phyloP scores from a whole-genome alignment of 2,113 vertebrate genomes.

The Anseranas semipalmata region DNA sequence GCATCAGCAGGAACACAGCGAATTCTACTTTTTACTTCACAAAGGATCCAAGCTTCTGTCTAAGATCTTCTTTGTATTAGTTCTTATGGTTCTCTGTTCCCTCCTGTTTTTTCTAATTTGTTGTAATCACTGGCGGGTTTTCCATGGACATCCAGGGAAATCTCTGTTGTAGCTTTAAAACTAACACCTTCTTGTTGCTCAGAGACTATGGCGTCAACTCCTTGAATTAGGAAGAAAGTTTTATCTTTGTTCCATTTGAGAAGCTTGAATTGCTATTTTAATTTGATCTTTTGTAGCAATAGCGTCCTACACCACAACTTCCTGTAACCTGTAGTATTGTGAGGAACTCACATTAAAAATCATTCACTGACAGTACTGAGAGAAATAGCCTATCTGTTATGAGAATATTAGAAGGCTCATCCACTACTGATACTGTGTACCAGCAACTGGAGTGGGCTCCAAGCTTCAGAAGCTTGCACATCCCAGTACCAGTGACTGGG shows the following conservation, averaged over 20 bases:
- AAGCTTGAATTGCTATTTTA: background rate
- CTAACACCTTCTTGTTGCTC: background rate
- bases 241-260: background rate
- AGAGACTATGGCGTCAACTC: background rate
- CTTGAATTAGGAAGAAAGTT: slow-evolving; percentile 22
- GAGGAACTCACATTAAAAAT: background rate
- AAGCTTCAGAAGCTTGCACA: background rate
- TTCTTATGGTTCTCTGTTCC: background rate
- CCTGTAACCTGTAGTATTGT: background rate
- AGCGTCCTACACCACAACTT: background rate
- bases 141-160: background rate
- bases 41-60: background rate
- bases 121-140: background rate
- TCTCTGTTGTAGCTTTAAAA: background rate
- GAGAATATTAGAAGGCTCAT: background rate
- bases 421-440: background rate
- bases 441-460: background rate
- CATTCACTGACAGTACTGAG: background rate
- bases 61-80: background rate
- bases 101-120: background rate
- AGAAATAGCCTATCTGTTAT: background rate
- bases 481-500: background rate
- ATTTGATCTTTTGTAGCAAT: background rate
- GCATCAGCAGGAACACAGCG: background rate
- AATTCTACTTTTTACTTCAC: background rate